Base-by-base conservation (phyloP, 2,888 invertebrate species). In the Orchesella flavescens region DNA sequence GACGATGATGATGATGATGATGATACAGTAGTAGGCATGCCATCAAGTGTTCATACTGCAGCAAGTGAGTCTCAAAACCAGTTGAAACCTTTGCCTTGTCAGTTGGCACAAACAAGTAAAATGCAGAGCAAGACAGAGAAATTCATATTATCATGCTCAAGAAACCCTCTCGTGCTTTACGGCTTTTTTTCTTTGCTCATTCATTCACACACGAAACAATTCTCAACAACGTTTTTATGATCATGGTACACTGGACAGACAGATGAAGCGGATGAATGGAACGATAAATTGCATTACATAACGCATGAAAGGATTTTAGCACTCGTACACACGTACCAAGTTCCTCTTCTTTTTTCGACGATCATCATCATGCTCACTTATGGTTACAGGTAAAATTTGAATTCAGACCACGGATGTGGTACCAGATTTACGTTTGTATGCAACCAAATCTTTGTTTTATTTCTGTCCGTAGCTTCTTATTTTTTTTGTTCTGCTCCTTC, bases 241-340 rank as follows among this genome's bases (percentile, higher is more conserved):
- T 82, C 82, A 82, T 65, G 82, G 69, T 82, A 82, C 71, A 76
- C 82, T 72, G 76, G 82, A 76, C 82, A 76, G 76, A 82, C 82
- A 82, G 82, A 82, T 82, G 82, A 82, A 82, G 82, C 82, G 82
- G 82, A 82, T 82, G 82, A 82, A 72, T 82, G 76, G 76, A 76
- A 82, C 76, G 59, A 82, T 76, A 82, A 82, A 82, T 82, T 82
- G 82, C 66, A 75, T 76, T 76, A 71, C 82, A 82, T 72, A 82
- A 82, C 82, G 82, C 82, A 76, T 82, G 76, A 82, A 24, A 19
- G 82, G 82, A 53, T 55, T 72, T 81, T 71, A 81, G 61, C 69
- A 73, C 59, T 73, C 21, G 19, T 57, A 57, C 10, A 57, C 21
- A 21, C 21, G 10, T 57, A 9, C 57, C 7, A 19, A 10, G 57